These are phyloP conservation scores for Camponotus fellah DNA, from an alignment of 2,888 invertebrate species.

Conservation along the genomic window DNA sequence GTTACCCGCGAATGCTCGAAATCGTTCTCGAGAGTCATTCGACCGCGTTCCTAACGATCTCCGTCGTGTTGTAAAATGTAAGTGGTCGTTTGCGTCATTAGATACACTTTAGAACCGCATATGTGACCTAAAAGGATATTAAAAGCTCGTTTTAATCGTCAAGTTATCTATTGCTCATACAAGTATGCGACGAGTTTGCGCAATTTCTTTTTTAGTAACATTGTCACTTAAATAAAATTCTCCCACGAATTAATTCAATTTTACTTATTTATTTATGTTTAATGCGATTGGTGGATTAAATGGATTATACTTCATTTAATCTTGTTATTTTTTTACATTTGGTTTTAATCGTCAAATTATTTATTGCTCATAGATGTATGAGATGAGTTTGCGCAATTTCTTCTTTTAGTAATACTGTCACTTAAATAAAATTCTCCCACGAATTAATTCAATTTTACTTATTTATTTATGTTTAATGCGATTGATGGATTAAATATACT, in stretches of 20 bases:
- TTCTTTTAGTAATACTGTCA: no score
- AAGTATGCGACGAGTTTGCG: background rate
- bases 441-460: no score
- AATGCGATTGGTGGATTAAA: background rate
- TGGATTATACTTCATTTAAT: background rate
- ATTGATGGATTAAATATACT: no score
- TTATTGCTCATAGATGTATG: no score
- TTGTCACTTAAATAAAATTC: background rate
- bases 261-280: background rate
- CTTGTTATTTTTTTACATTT: background rate
- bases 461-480: no score
- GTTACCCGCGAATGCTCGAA: slow-evolving; percentile 34
- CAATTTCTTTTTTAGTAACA: background rate
- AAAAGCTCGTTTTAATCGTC: background rate
- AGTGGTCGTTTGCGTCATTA: slow-evolving; percentile 11
- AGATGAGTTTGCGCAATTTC: background rate
- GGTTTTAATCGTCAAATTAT: background rate
- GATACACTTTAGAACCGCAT: background rate
- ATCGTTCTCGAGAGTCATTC: slow-evolving; percentile 39
- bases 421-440: no score
- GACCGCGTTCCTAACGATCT: slow-evolving; percentile 35
- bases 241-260: background rate
- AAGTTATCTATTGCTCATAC: background rate
- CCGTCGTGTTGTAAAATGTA: slow-evolving; percentile 31
- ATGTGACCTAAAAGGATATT: slow-evolving; percentile 5